Evolutionary conservation across 2,797 vertebrate species (phyloP), one percentile per base, ranked within the genome.

Genomic region (Neoniphon sammara): DNA sequence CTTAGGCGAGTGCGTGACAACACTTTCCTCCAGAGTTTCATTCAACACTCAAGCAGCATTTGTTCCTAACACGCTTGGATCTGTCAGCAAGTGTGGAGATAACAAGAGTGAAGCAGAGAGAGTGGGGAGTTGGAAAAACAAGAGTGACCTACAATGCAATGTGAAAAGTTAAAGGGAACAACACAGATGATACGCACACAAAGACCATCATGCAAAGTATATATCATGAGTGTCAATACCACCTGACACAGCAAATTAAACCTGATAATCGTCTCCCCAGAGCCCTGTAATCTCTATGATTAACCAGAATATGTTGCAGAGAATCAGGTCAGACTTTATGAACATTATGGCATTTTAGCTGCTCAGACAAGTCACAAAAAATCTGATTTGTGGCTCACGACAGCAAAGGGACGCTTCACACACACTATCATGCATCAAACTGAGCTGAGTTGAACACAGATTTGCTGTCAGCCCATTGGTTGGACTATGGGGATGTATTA

Each of bases 1-100:
- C 36, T 9, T 20, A 58, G 72, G 60, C 25, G 0, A 67, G 55
- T 59, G 52, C 5, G 18, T 50, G 59, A 61, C 47, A 68, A 49
- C 55, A 58, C 21, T 23, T 11, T 75, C 58, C 34, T 67, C 36
- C 44, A 42, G 14, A 52, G 44, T 60, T 81, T 73, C n/a, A 55
- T 23, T 69, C 39, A 75, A 73, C 76, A 70, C 70, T 77, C 73
- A 69, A 77, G 57, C 20, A 73, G 63, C 58, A 79, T 85, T 84
- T 82, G 77, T 49, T 72, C 20, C 53, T 60, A 52, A 67, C 71
- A 61, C 52, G 0, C 27, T 75, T 21, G 55, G 66, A 61, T 78
- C 61, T 74, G 76, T 81, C 77, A 69, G 66, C 21, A 53, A 64
- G 56, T 63, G 53, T 72, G 20, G 11, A 70, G 52, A 42, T 7